These are phyloP conservation scores for Shargacucullia verbasci DNA, from an alignment of 2,888 invertebrate genomes.

Conservation along the genomic window DNA sequence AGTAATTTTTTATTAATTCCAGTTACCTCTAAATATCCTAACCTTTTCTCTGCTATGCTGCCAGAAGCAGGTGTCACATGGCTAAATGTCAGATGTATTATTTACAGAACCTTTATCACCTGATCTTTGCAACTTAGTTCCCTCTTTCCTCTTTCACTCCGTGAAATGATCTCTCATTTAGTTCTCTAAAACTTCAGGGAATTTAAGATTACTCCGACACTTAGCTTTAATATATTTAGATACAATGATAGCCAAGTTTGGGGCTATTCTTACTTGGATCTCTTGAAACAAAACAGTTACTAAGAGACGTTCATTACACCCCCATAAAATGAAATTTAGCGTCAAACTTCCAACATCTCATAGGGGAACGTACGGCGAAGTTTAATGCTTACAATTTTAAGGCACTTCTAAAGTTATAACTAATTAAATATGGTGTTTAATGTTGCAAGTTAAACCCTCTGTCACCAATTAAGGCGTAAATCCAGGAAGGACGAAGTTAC, in stretches of 20 bases:
- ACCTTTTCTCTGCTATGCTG: too few species aligned
- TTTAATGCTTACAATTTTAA: slow-evolving; percentile 36
- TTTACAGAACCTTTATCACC: too few species aligned
- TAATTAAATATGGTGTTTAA: slow-evolving; percentile 42
- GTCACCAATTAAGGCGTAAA: slow-evolving; percentile 20
- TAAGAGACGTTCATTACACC: slow-evolving; percentile 14
- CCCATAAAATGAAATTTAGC: slow-evolving; percentile 31
- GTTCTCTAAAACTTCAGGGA: too few species aligned
- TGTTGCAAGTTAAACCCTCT: slow-evolving; percentile 20
- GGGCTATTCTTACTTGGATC: neutral
- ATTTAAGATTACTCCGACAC: too few species aligned
- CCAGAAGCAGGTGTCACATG: too few species aligned
- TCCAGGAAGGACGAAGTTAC: slow-evolving; percentile 4
- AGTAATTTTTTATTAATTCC: too few species aligned
- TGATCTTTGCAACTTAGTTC: too few species aligned
- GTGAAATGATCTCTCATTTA: too few species aligned
- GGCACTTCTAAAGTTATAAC: slow-evolving; percentile 27
- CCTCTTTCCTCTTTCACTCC: too few species aligned
- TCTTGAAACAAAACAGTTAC: neutral
- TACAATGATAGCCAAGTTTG: neutral
- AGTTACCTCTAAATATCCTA: too few species aligned
- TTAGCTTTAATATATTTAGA: neutral
- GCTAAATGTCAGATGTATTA: too few species aligned
- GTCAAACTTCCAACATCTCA: slow-evolving; percentile 29
- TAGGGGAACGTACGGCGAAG: slow-evolving; percentile 16